Percentiles rank a stretch among this genome's conserved stretches.
Evolutionary conservation across 2,113 vertebrate species (phyloP).

Genomic region (Vimba vimba): DNA sequence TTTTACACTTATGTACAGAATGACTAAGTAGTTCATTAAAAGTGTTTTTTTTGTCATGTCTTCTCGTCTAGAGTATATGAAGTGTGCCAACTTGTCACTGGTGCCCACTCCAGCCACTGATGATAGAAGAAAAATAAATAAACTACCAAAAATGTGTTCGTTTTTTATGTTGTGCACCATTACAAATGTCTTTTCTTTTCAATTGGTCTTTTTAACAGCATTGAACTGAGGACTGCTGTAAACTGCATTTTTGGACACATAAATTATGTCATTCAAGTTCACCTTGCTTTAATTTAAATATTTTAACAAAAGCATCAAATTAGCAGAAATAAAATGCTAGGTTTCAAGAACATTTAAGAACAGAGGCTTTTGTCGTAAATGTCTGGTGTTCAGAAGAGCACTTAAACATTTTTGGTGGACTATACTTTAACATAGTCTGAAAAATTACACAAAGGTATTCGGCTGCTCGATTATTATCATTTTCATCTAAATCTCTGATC

Average conservation of each 20-base stretch:
- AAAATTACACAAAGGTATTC: not conserved
- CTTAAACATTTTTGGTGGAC: not conserved
- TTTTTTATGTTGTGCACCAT: not conserved
- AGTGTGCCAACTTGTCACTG: not conserved
- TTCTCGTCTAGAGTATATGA: not conserved
- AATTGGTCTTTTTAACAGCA: conserved; percentile 6
- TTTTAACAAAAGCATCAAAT: not conserved
- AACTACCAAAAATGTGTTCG: not conserved
- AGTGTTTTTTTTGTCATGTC: not conserved
- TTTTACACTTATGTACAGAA: not conserved
- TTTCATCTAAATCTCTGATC: not conserved
- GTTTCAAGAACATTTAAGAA: not conserved
- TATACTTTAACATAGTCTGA: not conserved
- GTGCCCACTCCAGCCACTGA: not conserved
- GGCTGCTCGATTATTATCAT: not conserved
- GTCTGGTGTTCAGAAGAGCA: not conserved
- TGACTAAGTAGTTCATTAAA: not conserved
- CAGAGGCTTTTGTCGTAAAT: not conserved
- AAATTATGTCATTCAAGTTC: not conserved
- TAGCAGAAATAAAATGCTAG: not conserved
- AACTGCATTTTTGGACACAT: conserved; percentile 9
- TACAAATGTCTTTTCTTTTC: conserved; percentile 5
- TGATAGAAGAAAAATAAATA: not conserved
- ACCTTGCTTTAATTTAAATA: not conserved
- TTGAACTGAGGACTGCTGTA: conserved; percentile 25